Percentiles rank a stretch among this genome's conserved stretches.
Evolutionary conservation across 2,888 invertebrate species (phyloP).

Genomic region (Diplolepis rosae): DNA sequence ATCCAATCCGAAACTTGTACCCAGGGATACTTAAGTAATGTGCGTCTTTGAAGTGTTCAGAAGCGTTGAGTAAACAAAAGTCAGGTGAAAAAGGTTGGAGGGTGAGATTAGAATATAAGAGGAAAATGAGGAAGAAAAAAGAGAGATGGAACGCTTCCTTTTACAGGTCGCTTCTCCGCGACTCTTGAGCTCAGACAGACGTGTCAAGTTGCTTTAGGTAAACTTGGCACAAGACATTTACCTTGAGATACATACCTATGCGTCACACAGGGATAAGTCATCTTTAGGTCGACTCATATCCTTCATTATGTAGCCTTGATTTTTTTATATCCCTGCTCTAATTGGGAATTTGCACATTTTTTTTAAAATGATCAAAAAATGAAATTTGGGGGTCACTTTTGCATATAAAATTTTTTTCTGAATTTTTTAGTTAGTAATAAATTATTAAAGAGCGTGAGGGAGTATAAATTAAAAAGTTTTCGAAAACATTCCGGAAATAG

Average conservation of each 20-base stretch:
- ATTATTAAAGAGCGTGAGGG: no score
- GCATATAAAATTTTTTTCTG: no score
- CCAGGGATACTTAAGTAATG: background rate
- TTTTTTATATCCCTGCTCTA: no score
- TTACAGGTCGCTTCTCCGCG: conserved; percentile 41
- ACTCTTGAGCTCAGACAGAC: conserved; percentile 54
- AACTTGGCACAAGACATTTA: conserved; percentile 54
- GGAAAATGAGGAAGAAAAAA: conserved; percentile 4
- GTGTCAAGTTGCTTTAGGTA: conserved; percentile 67
- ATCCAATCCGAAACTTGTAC: no score
- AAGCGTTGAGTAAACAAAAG: conserved; percentile 25
- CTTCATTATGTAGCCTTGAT: no score
- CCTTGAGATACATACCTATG: conserved; percentile 27
- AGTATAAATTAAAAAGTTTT: no score
- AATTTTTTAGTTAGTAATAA: no score
- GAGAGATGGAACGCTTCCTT: conserved; percentile 51
- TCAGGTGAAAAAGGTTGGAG: conserved; percentile 25
- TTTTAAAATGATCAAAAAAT: no score
- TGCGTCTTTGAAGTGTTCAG: conserved; percentile 5
- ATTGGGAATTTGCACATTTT: no score
- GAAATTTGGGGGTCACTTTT: no score
- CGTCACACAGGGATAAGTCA: conserved; percentile 47
- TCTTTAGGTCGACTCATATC: no score
- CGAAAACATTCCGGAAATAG: no score
- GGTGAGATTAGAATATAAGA: conserved; percentile 27